Evolutionary conservation across 2,113 vertebrate species (phyloP).

Genomic region (Calyptomena viridis): DNA sequence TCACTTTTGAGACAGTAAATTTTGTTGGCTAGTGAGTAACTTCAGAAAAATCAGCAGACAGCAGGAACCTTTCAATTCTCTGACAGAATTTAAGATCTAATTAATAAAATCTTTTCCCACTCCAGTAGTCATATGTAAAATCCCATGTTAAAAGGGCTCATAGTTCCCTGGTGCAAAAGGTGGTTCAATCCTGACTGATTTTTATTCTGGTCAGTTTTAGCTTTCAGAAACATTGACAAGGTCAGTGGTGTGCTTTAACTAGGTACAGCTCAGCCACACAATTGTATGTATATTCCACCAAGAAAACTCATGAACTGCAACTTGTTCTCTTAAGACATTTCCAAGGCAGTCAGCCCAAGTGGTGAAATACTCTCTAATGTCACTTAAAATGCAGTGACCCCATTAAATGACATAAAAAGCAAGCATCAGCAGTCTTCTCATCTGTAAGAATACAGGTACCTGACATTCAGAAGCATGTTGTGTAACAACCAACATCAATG

Average conservation of each 20-base stretch:
- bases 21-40: not conserved
- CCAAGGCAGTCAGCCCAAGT: not conserved
- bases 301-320: not conserved
- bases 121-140: not conserved
- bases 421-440: not conserved
- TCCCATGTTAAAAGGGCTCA: not conserved
- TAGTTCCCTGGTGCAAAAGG: not conserved
- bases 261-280: not conserved
- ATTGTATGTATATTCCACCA: not conserved
- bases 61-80: not conserved
- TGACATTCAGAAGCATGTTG: not conserved
- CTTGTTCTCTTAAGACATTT: not conserved
- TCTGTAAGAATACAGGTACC: not conserved
- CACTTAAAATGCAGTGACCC: not conserved
- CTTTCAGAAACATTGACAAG: not conserved
- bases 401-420: not conserved
- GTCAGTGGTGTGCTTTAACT: not conserved
- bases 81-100: not conserved
- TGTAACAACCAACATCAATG: not conserved
- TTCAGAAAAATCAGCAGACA: not conserved
- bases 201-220: not conserved
- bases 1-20: not conserved
- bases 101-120: not conserved
- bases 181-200: not conserved
- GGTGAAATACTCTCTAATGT: not conserved